phyloP scores from a whole-genome alignment of 2,888 invertebrate genomes.

The Ormyrus pomaceus region DNA sequence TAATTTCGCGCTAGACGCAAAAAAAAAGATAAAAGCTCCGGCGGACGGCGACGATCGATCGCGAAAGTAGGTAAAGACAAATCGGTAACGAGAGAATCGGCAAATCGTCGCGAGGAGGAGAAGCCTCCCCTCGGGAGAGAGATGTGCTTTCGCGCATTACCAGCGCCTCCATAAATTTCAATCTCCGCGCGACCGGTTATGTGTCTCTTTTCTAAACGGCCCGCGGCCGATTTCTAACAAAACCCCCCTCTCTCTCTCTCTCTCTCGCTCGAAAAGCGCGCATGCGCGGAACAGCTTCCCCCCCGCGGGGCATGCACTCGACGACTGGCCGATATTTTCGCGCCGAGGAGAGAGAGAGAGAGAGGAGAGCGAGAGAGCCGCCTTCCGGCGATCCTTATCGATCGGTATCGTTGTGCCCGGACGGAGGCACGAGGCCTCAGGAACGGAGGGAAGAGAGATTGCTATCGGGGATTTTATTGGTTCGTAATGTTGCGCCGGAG shows the following conservation, averaged over 20 bases:
- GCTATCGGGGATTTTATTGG: no score
- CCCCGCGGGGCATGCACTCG: slow-evolving; percentile 28
- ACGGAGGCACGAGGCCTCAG: no score
- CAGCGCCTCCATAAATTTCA: slow-evolving; percentile 46
- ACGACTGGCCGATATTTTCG: slow-evolving; percentile 25
- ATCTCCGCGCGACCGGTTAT: slow-evolving; percentile 43
- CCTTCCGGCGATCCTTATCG: slow-evolving; percentile 22
- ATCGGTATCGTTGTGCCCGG: neutral
- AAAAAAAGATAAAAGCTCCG: neutral
- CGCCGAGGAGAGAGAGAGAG: neutral
- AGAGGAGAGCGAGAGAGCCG: neutral
- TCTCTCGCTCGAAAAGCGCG: slow-evolving; percentile 47
- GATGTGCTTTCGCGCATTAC: slow-evolving; percentile 1
- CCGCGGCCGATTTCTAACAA: slow-evolving; percentile 51
- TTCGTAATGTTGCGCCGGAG: no score
- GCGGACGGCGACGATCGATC: slow-evolving; percentile 1
- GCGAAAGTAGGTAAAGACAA: slow-evolving; percentile 56
- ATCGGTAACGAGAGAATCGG: slow-evolving; percentile 50
- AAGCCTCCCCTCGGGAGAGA: neutral
- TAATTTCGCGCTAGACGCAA: neutral
- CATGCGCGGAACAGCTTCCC: slow-evolving; percentile 24
- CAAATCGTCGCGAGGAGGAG: slow-evolving; percentile 1
- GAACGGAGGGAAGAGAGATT: no score
- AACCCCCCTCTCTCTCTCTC: slow-evolving; percentile 13
- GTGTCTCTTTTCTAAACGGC: slow-evolving; percentile 40